Evolutionary conservation across 1,140 invertebrate genomes (phyloP).

Genomic region (Megalopta genalis): DNA sequence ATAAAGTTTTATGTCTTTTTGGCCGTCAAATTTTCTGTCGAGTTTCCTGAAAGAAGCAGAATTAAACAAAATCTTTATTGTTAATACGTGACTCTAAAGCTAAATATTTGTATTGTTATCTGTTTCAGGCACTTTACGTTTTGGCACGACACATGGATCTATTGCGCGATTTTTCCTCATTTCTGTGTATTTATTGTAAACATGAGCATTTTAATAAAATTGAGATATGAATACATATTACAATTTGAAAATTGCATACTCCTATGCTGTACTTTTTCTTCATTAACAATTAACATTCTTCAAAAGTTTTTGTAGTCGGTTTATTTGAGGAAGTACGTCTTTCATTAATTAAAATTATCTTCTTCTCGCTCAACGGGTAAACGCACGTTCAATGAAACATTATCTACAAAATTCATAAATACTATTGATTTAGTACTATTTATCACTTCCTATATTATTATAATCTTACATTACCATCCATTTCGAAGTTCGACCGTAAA

Average conservation of each 20-base stretch:
- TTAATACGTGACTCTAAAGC: not conserved
- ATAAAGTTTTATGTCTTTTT: not conserved
- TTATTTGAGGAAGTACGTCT: too few relatives aligned
- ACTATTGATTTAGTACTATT: too few relatives aligned
- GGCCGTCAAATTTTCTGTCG: not conserved
- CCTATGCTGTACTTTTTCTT: not conserved
- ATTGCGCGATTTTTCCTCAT: conserved; percentile 20
- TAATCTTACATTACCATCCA: too few relatives aligned
- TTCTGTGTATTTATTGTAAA: conserved; percentile 46
- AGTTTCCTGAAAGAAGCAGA: conserved; percentile 2
- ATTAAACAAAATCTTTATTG: conserved; percentile 11
- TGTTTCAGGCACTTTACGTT: conserved; percentile 33
- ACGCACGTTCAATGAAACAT: too few relatives aligned
- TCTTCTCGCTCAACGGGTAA: too few relatives aligned
- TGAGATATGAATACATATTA: conserved; percentile 37
- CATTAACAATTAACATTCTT: not conserved
- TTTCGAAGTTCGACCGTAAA: too few relatives aligned
- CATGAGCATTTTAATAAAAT: conserved; percentile 49
- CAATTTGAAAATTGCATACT: not conserved
- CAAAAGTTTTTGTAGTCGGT: too few relatives aligned
- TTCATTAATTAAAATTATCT: too few relatives aligned
- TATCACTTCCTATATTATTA: too few relatives aligned
- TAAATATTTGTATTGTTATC: conserved; percentile 27
- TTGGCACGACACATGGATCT: conserved; percentile 28
- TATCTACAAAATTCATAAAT: too few relatives aligned